Evolutionary conservation across 2,888 invertebrate species (phyloP), one percentile per base, ranked within the genome.

Genomic region (Chrysotoxum bicinctum): DNA sequence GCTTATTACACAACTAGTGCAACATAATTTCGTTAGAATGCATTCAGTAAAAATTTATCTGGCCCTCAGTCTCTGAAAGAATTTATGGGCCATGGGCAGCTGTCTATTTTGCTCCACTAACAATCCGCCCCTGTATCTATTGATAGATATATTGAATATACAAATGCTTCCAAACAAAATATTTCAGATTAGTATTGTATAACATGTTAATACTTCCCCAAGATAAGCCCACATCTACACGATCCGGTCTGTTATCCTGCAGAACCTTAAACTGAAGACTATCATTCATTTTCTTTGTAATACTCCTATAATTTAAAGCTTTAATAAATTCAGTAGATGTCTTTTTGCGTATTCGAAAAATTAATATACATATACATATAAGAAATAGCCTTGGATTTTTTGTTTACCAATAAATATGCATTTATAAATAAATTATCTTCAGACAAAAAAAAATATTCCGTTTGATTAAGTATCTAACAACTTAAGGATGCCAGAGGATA

Each of bases 371-470:
- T 26, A 1, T 26, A 26, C 26, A 23, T 12, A 14, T 50, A 50
- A 14, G 9, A 50, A 12, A 50, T 23, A 21, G 6, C 4, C 12
- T 14, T 23, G n/a, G 14, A 32, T 6, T 19, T 48, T 48, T 35
- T 45, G 19, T 45, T 78, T 35, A 19, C 8, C 52, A 12, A 54
- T 73, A 58, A 76, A 72, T 77, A 73, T 77, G 76, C 72, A 82
- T 82, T 82, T 66, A 82, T 82, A 82, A 77, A 68, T 66, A 68
- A 72, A 82, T 60, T 16, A 35, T 60, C 52, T 37, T 76, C 58
- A 54, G 58, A 45, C 50, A 60, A 56, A 45, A 43, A 48, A 52
- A 9, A 23, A 66, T 8, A 1, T 7, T 14, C 10, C 1, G 5
- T 66, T 81, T 66, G 72, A 75, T 76, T 64, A 54, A 32, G 64